These are phyloP conservation scores for Geophilus truncorum DNA, from an alignment of 2,888 invertebrate genomes.

Conservation along the genomic window DNA sequence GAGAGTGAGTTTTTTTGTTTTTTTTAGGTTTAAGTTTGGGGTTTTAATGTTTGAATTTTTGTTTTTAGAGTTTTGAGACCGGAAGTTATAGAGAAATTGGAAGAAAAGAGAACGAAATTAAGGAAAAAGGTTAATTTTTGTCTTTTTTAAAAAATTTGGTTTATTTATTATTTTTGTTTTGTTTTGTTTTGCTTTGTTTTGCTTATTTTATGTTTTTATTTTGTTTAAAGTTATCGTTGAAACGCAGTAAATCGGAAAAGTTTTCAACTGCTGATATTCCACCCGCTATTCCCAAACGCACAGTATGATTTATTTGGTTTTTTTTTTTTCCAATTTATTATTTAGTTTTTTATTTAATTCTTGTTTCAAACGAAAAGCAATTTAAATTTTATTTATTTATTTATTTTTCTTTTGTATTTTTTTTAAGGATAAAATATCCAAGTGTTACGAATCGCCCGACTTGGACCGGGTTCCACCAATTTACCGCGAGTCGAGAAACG, in stretches of 20 bases:
- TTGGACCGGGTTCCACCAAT: neutral
- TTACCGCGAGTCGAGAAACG: neutral
- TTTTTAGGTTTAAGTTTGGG: neutral
- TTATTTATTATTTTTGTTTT: conserved; percentile 1
- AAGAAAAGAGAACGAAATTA: neutral
- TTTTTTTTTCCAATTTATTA: neutral
- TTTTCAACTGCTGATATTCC: conserved; percentile 32
- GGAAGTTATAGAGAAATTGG: neutral
- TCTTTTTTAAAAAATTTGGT: neutral
- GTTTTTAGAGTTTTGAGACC: neutral
- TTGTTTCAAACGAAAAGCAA: neutral
- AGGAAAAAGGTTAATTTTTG: neutral
- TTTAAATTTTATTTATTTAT: neutral
- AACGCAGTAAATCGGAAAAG: conserved; percentile 38
- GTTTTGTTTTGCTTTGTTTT: too few relatives aligned
- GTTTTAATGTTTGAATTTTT: neutral
- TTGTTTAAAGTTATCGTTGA: conserved; percentile 36
- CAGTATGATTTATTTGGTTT: neutral
- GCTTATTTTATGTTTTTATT: too few relatives aligned
- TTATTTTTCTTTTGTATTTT: neutral
- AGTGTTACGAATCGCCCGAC: conserved; percentile 18
- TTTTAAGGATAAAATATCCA: conserved; percentile 5
- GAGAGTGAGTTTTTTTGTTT: neutral
- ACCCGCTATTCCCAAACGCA: neutral
- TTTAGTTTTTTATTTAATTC: neutral